phyloP scores from a whole-genome alignment of 2,888 invertebrate species.

The Drosophila infuscata region DNA sequence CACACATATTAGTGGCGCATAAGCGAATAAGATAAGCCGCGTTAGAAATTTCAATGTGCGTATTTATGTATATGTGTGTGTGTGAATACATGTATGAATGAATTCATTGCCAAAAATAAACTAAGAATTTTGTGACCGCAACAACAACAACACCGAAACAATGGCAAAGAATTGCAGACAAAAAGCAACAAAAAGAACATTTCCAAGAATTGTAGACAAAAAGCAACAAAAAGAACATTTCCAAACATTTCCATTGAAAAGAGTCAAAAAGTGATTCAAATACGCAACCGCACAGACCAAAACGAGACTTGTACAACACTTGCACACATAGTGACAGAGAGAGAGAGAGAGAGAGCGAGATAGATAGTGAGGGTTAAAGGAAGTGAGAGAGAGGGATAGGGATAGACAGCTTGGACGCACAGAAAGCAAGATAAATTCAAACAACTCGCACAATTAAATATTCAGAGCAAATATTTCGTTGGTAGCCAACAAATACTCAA shows the following conservation, averaged over 20 bases:
- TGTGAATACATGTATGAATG: too few species aligned
- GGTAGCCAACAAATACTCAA: conserved; percentile 41
- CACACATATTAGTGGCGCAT: conserved; percentile 18
- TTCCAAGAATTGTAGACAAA: too few species aligned
- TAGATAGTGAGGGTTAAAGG: too few species aligned
- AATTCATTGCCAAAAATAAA: conserved; percentile 21
- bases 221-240: conserved; percentile 70
- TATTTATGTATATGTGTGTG: conserved; percentile 2
- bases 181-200: too few species aligned
- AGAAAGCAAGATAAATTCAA: conserved; percentile 32
- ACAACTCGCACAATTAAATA: conserved; percentile 73
- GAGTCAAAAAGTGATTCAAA: conserved; percentile 63
- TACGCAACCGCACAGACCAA: conserved; percentile 65
- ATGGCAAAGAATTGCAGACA: conserved; percentile 61
- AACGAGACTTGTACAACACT: conserved; percentile 35
- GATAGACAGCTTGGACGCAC: neutral
- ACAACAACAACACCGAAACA: conserved; percentile 24
- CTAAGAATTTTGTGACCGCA: conserved; percentile 42
- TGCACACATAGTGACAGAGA: conserved; percentile 1
- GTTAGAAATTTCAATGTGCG: conserved; percentile 22
- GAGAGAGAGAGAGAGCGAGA: neutral
- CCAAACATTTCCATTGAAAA: conserved; percentile 71
- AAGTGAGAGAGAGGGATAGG: neutral
- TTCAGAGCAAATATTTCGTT: conserved; percentile 72
- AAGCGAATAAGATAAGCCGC: conserved; percentile 57